Evolutionary conservation across 2,113 vertebrate species (phyloP).

Genomic region (Callocephalon fimbriatum): DNA sequence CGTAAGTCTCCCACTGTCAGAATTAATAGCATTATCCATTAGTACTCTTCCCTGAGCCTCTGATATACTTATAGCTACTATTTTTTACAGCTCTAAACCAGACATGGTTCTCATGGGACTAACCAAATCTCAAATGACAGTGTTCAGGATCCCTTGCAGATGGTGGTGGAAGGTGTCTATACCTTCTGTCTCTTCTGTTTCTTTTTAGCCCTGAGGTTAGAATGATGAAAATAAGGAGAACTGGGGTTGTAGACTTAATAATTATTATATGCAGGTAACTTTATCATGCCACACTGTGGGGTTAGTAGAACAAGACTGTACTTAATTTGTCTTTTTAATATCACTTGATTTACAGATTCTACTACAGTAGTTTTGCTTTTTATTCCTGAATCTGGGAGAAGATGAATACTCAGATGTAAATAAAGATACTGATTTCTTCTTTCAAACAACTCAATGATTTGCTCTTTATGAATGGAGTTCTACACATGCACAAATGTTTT

Average conservation of each 20-base stretch:
- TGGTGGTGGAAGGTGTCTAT: background rate
- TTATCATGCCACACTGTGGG: background rate
- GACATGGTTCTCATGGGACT: background rate
- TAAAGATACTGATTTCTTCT: background rate
- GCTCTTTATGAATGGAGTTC: background rate
- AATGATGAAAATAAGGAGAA: background rate
- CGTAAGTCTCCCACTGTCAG: fast-evolving
- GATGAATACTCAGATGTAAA: background rate
- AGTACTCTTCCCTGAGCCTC: fast-evolving
- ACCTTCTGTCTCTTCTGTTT: background rate
- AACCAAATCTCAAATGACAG: background rate
- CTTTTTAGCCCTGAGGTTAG: background rate
- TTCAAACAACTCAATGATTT: background rate
- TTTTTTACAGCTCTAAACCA: background rate
- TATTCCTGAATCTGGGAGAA: background rate
- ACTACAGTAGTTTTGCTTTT: background rate
- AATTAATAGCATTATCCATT: background rate
- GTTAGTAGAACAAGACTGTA: background rate
- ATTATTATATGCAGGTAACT: background rate
- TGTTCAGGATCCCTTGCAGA: background rate
- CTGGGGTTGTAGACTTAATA: background rate
- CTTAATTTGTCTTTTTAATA: background rate
- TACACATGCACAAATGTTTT: background rate
- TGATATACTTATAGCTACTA: background rate
- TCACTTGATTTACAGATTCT: background rate